Percentiles rank a stretch among this genome's conserved stretches.
Evolutionary conservation across 2,113 vertebrate species (phyloP).

Genomic region (Ailuropoda melanoleuca): DNA sequence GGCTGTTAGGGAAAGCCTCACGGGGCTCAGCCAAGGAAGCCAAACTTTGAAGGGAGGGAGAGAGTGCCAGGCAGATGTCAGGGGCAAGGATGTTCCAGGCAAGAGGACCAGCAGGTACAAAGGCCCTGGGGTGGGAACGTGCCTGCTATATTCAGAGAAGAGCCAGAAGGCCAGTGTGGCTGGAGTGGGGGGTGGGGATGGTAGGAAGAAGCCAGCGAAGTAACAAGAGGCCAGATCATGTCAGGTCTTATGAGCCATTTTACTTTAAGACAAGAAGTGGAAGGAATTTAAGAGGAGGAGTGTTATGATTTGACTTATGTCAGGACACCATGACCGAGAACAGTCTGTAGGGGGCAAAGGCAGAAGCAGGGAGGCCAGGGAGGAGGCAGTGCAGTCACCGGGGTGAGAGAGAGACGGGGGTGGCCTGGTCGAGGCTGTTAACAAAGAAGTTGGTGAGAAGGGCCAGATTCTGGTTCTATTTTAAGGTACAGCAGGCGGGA

Average conservation of each 20-base stretch:
- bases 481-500: not conserved
- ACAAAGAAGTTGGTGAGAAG: not conserved
- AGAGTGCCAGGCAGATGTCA: not conserved
- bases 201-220: not conserved
- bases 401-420: slow-evolving; percentile 23
- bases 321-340: not conserved
- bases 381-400: not conserved
- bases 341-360: not conserved
- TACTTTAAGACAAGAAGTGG: not conserved
- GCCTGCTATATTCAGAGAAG: not conserved
- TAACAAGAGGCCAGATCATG: not conserved
- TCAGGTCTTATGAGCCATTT: not conserved
- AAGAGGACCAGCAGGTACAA: not conserved
- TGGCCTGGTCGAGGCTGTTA: not conserved
- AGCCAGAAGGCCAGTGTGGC: not conserved
- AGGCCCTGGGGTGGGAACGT: not conserved
- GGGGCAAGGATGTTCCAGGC: not conserved
- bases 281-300: not conserved
- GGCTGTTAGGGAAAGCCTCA: not conserved
- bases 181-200: too few species aligned
- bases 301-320: slow-evolving; percentile 32
- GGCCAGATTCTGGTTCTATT: slow-evolving; percentile 30
- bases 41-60: not conserved
- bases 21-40: not conserved
- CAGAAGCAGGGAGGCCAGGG: not conserved